These are phyloP conservation scores for Acanthacorydalis orientalis DNA, from an alignment of 2,888 invertebrate genomes.

Conservation along the genomic window DNA sequence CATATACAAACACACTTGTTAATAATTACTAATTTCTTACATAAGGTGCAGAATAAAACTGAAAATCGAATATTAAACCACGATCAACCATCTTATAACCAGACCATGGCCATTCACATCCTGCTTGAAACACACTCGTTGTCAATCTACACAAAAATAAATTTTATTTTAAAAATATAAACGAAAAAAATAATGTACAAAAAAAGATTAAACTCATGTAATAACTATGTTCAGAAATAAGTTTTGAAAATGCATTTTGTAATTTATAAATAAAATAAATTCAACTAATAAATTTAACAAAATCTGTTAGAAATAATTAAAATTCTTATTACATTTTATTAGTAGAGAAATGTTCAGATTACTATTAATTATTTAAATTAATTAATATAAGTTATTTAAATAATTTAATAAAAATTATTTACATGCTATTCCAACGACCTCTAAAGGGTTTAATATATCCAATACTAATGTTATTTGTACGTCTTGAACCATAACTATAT, in stretches of 20 bases:
- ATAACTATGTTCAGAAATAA: too few species aligned
- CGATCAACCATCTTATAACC: constrained; percentile 66
- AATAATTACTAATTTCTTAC: constrained; percentile 21
- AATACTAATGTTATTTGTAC: constrained; percentile 64
- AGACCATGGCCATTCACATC: constrained; percentile 62
- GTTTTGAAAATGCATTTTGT: too few species aligned
- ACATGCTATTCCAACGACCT: constrained; percentile 46
- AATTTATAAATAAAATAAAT: too few species aligned
- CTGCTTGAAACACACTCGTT: constrained; percentile 56
- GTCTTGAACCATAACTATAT: constrained; percentile 71
- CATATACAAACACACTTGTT: neutral
- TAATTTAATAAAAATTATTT: constrained; percentile 20
- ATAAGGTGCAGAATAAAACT: constrained; percentile 43
- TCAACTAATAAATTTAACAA: too few species aligned
- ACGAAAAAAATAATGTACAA: neutral
- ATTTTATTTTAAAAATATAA: too few species aligned
- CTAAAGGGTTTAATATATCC: constrained; percentile 73
- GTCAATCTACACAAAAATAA: constrained; percentile 37
- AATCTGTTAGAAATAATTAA: too few species aligned
- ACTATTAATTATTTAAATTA: neutral
- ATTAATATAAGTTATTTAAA: neutral
- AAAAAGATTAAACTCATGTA: neutral
- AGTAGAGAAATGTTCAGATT: neutral
- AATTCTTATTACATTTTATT: too few species aligned
- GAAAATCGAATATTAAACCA: constrained; percentile 62